A percentile compares a stretch with the other conserved stretches of the same genome.
These are phyloP conservation scores for Drosophila koepferae DNA, from an alignment of 2,888 invertebrate species.

Conservation along the genomic window DNA sequence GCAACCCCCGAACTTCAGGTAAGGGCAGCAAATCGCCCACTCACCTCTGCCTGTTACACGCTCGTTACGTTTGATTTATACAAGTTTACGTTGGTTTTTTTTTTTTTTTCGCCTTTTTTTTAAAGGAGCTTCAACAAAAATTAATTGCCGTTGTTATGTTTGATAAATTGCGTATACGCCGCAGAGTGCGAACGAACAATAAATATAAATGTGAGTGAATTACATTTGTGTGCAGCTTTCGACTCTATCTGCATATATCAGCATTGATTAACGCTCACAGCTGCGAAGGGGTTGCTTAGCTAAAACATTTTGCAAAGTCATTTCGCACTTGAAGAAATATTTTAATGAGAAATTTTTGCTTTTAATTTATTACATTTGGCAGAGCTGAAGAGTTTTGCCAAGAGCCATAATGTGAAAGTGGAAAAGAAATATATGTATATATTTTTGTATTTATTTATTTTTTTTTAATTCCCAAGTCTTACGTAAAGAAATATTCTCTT, in stretches of 20 bases:
- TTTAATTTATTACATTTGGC: constrained; percentile 54
- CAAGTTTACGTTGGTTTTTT: constrained; percentile 52
- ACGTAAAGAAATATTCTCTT: constrained; percentile 40
- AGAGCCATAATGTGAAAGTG: not conserved
- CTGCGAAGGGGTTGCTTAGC: constrained; percentile 15
- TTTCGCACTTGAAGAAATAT: constrained; percentile 61
- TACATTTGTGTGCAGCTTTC: constrained; percentile 44
- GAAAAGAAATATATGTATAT: not conserved
- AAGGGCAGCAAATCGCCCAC: not conserved
- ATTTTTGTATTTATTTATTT: too few relatives aligned
- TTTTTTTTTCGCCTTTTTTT: constrained; percentile 31
- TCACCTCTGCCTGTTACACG: constrained; percentile 70
- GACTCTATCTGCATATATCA: constrained; percentile 51
- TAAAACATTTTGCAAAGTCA: constrained; percentile 13
- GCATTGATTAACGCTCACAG: constrained; percentile 62
- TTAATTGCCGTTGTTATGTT: constrained; percentile 78
- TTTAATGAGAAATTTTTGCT: constrained; percentile 61
- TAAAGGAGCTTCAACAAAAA: constrained; percentile 63
- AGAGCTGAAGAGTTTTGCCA: not conserved
- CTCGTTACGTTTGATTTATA: constrained; percentile 81
- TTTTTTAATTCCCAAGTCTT: not conserved
- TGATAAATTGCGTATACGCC: constrained; percentile 77
- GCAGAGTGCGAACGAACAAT: constrained; percentile 48
- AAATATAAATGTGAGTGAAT: constrained; percentile 59
- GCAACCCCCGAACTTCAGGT: constrained; percentile 27